Base-by-base conservation (phyloP, 2,797 vertebrate species). In the Coracias cyanogaster region DNA sequence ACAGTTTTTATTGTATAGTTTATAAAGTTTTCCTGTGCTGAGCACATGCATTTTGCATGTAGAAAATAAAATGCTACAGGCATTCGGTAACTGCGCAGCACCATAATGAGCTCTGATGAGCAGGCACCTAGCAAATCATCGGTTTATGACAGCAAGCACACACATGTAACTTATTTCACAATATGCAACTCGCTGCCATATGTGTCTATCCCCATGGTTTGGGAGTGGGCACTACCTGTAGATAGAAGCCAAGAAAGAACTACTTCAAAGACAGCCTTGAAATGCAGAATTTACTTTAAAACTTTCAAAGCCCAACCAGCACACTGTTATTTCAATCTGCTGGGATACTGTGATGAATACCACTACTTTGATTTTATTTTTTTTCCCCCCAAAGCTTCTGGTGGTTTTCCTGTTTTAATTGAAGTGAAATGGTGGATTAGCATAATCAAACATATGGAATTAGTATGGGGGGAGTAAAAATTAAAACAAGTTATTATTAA, bases 361-460 rank as follows among this genome's bases (percentile, higher is more conserved):
- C 18, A 15, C 41, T 31, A 20, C 64, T 84, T 89, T 9, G 29
- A 31, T 46, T 64, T 16, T 15, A n/a, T 11, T 7, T 48, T 18
- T 35, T 66, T 39, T 46, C 62, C 37, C 57, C 18, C 4, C 41
- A 31, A 90, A 89, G 64, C 33, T 78, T 71, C 57, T 2, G 0
- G 33, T 57, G 74, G 7, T 61, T 90, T 92, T 93, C 67, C 65
- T 69, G 33, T 39, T 87, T 83, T 89, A 91, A 82, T 10, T 80
- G 78, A 84, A 86, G 52, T 28, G 55, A 85, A 93, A 90, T 29
- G 41, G 35, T 82, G 52, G 71, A 87, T 85, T 78, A 92, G 57
- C 60, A 55, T 58, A 86, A 95, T 82, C 86, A 93, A 94, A 90
- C 78, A 82, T 45, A 82, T 8, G 24, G 52, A 89, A 71, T 87